Percentiles rank a stretch among this genome's conserved stretches.
Evolutionary conservation across 2,797 vertebrate species (phyloP).

Genomic region (Chrosomus eos): DNA sequence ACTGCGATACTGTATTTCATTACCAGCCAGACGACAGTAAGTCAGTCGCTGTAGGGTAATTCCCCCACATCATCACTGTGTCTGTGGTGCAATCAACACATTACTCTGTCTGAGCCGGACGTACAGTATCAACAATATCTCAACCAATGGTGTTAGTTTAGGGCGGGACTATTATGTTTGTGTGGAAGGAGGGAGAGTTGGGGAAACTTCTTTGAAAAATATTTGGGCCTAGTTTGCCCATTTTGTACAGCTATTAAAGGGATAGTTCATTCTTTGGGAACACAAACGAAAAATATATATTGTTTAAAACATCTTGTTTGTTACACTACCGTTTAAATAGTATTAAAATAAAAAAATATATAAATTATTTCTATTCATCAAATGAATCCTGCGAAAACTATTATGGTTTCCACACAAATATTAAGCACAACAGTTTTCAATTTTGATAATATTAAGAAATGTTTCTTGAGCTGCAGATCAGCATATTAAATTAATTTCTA

Average conservation of each 20-base stretch:
- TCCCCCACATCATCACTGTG: not conserved
- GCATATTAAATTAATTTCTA: not conserved
- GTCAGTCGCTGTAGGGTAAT: not conserved
- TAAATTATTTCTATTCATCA: not conserved
- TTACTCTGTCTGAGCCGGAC: not conserved
- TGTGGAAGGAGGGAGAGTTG: not conserved
- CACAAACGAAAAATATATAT: no score
- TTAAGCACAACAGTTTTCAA: not conserved
- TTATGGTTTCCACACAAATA: not conserved
- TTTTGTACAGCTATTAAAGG: not conserved
- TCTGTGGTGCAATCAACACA: not conserved
- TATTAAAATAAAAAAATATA: not conserved
- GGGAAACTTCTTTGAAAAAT: not conserved
- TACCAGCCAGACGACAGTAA: not conserved
- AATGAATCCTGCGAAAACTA: not conserved
- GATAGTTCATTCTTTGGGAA: not conserved
- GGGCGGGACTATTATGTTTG: not conserved
- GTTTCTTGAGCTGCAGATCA: not conserved
- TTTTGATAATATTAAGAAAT: not conserved
- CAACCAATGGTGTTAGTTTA: not conserved
- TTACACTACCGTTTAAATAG: not conserved
- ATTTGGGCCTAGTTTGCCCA: not conserved
- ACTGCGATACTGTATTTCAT: conserved; percentile 13
- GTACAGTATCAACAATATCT: not conserved
- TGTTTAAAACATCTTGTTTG: not conserved